Percentiles rank a stretch among this genome's conserved stretches.
phyloP scores from a whole-genome alignment of 2,888 invertebrate genomes.

The Pollenia labialis region DNA sequence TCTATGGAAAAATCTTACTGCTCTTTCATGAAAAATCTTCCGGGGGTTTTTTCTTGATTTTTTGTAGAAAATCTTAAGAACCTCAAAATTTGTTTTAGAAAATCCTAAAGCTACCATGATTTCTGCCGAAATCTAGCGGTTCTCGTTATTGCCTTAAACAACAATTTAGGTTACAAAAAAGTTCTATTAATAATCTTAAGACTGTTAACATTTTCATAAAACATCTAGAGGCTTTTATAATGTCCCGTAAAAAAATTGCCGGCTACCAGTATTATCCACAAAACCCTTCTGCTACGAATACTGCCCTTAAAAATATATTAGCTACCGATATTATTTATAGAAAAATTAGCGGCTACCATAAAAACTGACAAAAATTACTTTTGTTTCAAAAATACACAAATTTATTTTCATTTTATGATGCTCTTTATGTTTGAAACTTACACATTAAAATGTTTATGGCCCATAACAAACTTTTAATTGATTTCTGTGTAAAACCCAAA shows the following conservation, averaged over 20 bases:
- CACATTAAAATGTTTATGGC: not conserved
- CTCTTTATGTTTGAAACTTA: too few relatives aligned
- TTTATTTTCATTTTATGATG: too few relatives aligned
- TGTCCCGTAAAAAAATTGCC: not conserved
- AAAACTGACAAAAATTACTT: too few relatives aligned
- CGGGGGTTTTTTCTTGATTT: too few relatives aligned
- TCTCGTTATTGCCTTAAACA: not conserved
- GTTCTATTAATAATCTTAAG: not conserved
- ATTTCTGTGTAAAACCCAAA: too few relatives aligned
- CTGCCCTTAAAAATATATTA: too few relatives aligned
- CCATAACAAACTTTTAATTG: too few relatives aligned
- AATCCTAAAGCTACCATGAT: not conserved
- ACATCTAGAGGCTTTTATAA: not conserved
- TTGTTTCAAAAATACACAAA: too few relatives aligned
- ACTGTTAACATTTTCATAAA: not conserved
- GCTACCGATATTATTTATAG: too few relatives aligned
- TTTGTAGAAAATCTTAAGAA: not conserved
- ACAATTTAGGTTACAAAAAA: not conserved
- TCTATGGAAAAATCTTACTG: too few relatives aligned
- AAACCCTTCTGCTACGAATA: not conserved
- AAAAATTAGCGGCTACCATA: too few relatives aligned
- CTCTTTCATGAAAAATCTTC: too few relatives aligned
- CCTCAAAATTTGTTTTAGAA: not conserved
- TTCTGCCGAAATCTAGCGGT: not conserved
- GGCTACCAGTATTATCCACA: not conserved